Evolutionary conservation across 2,888 invertebrate genomes (phyloP).

Genomic region (Sesia apiformis): DNA sequence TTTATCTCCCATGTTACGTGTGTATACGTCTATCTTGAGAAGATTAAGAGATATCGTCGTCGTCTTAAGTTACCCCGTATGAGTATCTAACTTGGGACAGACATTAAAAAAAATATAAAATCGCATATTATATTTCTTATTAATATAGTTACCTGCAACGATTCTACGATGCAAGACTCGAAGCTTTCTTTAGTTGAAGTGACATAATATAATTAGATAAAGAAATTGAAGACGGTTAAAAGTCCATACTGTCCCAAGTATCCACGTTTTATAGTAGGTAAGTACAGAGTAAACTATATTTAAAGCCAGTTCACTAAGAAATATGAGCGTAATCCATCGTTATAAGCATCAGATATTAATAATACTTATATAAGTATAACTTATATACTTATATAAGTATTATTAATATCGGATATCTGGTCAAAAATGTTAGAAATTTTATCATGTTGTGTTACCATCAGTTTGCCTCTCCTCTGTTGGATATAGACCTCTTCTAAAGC

Average conservation of each 20-base stretch:
- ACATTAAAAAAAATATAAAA: background rate
- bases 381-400: no score
- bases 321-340: no score
- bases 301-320: no score
- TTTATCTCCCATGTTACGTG: background rate
- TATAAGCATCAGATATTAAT: no score
- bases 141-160: background rate
- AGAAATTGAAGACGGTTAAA: background rate
- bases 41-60: background rate
- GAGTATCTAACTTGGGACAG: conserved; percentile 1
- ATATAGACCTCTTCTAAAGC: no score
- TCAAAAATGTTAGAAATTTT: no score
- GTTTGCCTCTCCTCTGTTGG: no score
- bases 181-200: background rate
- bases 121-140: background rate
- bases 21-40: background rate
- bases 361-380: no score
- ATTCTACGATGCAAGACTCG: background rate
- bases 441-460: no score
- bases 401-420: no score
- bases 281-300: no score
- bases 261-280: background rate
- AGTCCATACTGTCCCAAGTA: background rate
- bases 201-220: background rate
- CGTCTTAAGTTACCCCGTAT: conserved; percentile 1